Conservation (phyloP, 2,113 vertebrate genomes). For the Pandion haliaetus region DNA sequence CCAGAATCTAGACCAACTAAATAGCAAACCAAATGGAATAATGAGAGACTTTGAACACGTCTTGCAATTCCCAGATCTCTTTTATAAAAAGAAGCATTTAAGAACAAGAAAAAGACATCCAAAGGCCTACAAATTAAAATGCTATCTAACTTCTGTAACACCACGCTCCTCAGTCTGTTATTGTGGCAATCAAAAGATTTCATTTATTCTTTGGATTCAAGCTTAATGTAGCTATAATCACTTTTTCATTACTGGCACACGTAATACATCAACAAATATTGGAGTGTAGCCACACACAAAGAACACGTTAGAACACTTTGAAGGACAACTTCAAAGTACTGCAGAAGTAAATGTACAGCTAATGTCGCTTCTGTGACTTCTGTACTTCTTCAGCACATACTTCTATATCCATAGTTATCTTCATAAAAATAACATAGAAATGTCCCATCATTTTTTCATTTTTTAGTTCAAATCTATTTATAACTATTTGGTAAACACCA, state of each 20-base stretch:
- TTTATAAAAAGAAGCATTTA: neutral
- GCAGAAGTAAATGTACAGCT: neutral
- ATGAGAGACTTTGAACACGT: neutral
- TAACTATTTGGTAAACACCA: neutral
- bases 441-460: rapidly evolving
- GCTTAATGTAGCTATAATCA: neutral
- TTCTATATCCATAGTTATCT: neutral
- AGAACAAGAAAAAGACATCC: neutral
- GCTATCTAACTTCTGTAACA: neutral
- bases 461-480: neutral
- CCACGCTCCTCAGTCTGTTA: neutral
- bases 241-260: neutral
- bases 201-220: neutral
- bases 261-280: neutral
- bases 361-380: neutral
- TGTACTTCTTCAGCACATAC: neutral
- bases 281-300: neutral
- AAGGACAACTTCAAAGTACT: neutral
- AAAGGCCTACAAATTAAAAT: neutral
- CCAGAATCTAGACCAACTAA: neutral
- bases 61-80: neutral
- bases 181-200: neutral
- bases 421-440: neutral
- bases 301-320: neutral
- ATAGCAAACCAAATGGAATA: neutral